Percentiles rank a stretch among this genome's conserved stretches.
These are phyloP conservation scores for Drosophila paulistorum DNA, from an alignment of 1,140 invertebrate genomes.

Conservation along the genomic window DNA sequence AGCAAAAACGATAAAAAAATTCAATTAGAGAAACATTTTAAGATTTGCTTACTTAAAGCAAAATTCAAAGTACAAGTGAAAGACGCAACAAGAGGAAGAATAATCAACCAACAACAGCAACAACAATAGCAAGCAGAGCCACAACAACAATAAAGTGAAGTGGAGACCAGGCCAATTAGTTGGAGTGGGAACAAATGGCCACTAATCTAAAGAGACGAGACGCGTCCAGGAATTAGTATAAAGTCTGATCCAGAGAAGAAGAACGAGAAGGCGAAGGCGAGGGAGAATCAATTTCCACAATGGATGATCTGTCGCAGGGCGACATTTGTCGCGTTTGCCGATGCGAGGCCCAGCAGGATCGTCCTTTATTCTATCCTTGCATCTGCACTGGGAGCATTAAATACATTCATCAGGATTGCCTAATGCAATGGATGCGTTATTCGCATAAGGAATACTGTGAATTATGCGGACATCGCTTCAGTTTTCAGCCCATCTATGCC, in stretches of 20 bases:
- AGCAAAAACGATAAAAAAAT: neutral
- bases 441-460: constrained; percentile 99
- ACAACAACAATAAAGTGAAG: constrained; percentile 3
- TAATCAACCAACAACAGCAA: constrained; percentile 3
- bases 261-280: neutral
- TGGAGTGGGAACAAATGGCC: neutral
- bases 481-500: constrained; percentile 99
- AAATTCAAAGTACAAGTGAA: constrained; percentile 6
- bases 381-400: constrained; percentile 99
- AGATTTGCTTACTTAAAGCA: neutral
- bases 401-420: constrained; percentile 98
- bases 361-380: constrained; percentile 98
- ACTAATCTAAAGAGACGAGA: neutral
- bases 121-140: neutral
- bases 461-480: constrained; percentile 98
- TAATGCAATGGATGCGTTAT: constrained; percentile 96
- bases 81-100: constrained; percentile 3
- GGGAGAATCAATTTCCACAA: constrained; percentile 22
- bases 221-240: neutral
- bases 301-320: constrained; percentile 79
- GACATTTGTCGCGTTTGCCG: constrained; percentile 97
- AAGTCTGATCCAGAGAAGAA: too few relatives aligned
- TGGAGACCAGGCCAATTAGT: constrained; percentile 1
- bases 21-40: neutral
- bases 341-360: constrained; percentile 91